Base-by-base conservation (phyloP, 2,113 vertebrate species). In the Lophochroa leadbeateri region DNA sequence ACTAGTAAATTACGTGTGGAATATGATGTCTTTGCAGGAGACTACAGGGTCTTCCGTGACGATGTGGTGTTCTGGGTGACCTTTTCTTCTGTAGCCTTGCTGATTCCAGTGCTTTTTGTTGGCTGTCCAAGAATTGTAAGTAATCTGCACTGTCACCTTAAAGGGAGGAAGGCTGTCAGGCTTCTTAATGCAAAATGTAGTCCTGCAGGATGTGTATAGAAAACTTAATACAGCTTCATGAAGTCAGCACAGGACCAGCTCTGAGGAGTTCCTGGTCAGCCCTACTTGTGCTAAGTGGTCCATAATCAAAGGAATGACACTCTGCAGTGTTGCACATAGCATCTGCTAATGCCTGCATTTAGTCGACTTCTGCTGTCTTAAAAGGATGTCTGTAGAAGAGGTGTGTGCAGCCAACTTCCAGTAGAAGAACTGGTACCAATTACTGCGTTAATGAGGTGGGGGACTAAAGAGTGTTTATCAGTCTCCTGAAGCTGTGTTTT, bases 61-160 rank as follows among this genome's bases (percentile, higher is more conserved):
- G 97, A 99, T 28, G 95, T 79, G 10, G 98, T 99, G 25, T 99
- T 99, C 96, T 99, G 99, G 99, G 97, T 99, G 95, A 98, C 98
- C 5, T 99, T 99, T 96, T 97, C 95, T 86, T 98, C 98, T 89
- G 94, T 99, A 53, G 92, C 98, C 79, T 10, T 99, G 82, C 31
- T 98, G 9, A 95, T 99, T 31, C 99, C 99, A 5, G 90, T 99
- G 7, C 68, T 99, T 86, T 99, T 99, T 65, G 82, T 99, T 92
- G 98, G 98, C 52, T 99, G 98, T 97, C 98, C 98, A 20, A 98
- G 98, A 98, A 98, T 99, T 96, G 99, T 99, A 97, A 98, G 98
- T 98, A 53, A 39, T 78, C 37, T 79, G 16, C 9, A 6, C 47
- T 67, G 17, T 83, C 11, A 5, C 7, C 27, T 49, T 16, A 17